A percentile compares a stretch with the other conserved stretches of the same genome.
Evolutionary conservation across 2,113 vertebrate species (phyloP).

Genomic region (Anarhynchus alexandrinus): DNA sequence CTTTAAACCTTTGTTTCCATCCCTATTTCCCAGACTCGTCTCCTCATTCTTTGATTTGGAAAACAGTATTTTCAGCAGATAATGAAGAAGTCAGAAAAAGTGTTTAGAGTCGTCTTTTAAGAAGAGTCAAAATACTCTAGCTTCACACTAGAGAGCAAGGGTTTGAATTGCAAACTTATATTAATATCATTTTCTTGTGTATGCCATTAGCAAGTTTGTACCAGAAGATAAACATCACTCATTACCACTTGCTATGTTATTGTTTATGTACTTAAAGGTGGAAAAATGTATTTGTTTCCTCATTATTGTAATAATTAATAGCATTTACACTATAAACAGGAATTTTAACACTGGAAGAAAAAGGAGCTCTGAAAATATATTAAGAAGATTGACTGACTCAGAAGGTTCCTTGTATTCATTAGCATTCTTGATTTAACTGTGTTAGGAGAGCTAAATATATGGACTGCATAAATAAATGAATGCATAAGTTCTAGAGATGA

Average conservation of each 20-base stretch:
- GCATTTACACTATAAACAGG: background rate
- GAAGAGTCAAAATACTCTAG: background rate
- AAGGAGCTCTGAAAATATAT: background rate
- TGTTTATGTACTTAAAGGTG: background rate
- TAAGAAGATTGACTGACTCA: background rate
- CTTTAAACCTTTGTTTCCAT: background rate
- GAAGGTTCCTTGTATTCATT: background rate
- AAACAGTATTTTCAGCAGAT: background rate
- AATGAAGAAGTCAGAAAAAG: background rate
- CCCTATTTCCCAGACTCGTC: background rate
- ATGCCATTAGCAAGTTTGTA: background rate
- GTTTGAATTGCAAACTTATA: background rate
- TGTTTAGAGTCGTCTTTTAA: background rate
- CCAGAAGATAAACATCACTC: background rate
- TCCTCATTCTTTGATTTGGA: background rate
- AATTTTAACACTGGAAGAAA: background rate
- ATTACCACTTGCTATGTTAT: background rate
- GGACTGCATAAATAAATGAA: background rate
- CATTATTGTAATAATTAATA: background rate
- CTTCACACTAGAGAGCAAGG: background rate
- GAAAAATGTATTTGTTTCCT: background rate
- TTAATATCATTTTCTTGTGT: background rate
- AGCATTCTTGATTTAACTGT: slow-evolving; percentile 7
- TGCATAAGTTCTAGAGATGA: background rate
- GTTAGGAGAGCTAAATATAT: background rate